Evolutionary conservation across 1,140 invertebrate genomes (phyloP), one percentile per base, ranked within the genome.

Genomic region (Lordiphosa mommai): DNA sequence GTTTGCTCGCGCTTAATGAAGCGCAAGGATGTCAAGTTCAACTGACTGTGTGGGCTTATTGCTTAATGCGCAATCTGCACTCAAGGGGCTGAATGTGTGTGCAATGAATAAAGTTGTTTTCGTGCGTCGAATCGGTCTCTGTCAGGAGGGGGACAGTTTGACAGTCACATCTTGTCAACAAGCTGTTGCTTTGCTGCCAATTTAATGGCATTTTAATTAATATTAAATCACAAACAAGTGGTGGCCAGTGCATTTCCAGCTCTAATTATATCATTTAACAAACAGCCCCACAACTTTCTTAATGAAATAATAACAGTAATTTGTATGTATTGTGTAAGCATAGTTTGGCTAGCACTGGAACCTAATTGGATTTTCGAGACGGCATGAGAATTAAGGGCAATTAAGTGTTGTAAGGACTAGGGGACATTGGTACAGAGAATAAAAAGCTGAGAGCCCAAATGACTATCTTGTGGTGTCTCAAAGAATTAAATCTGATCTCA

Each of bases 131-230:
- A 13, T 33, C n/a, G 6, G 12, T 38, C 12, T 30, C 4, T 32
- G 7, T 46, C 30, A 46, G n/a, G 14, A 37, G 37, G n/a, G 14
- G 43, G 37, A 34, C 44, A 55, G 57, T 51, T 61, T 55, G 32
- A 36, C 13, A 50, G 51, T 37, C 17, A 47, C 40, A 33, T 17
- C 13, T 44, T 34, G 14, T n/a, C 17, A 29, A 46, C 56, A 37
- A 61, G 49, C 72, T 76, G 72, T 57, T 77, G 52, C 61, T 66
- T 47, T 4, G 9, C 48, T 38, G 8, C 10, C 12, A 23, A 6
- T 38, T 77, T 72, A 46, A 77, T 77, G 53, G 46, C 20, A 53
- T 68, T 77, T 77, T 79, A 77, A 77, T 77, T 67, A 56, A 72
- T 72, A 67, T 61, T 67, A 59, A 79, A 67, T 65, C 61, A 53